Base-by-base conservation (phyloP, 2,888 invertebrate genomes). In the Ophioninae sp. region DNA sequence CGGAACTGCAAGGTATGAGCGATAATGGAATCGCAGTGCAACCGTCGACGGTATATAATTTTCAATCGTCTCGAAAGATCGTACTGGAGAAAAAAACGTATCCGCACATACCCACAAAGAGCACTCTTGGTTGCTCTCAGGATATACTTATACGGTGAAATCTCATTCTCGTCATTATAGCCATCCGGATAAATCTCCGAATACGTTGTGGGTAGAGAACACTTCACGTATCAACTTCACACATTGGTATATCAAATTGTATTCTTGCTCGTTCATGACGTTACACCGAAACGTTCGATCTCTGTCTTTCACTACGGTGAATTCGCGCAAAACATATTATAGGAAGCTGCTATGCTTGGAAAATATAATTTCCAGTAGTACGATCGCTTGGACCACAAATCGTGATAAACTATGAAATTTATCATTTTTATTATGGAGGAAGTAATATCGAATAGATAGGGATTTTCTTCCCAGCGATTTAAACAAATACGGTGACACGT, bases 151-250 rank as follows among this genome's bases (percentile, higher is more conserved):
- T 72, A 17, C 56, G 65, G 65, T 73, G 73, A 82, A 82, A 82
- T 82, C 58, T 78, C 61, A 78, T 78, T 77, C 67, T 77, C 44
- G 77, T 69, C 77, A 69, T 77, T 69, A 77, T 61, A 69, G 20
- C 30, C 39, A 41, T 20, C 51, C 51, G 30, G 44, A 77, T 69
- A 44, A 22, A 41, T 61, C 56, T 37, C 1, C 58, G 23, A 67
- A 58, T 58, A 58, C 8, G 56, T 13, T 20, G 44, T 37, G 7
- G 39, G 56, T 20, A 23, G 13, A 3, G 13, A 51, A 20, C 20
- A 64, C 51, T 64, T 13, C 30, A 20, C 44, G 30, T 17, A 6
- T 30, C 44, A 44, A 30, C 20, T 13, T 63, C 61, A 22, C 10
- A 22, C 22, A 51, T 51, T 67, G 67, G 39, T 13, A 61, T 20